These are phyloP conservation scores for Haliclona indistincta DNA, from an alignment of 37 sponge, comb jelly and placozoan genomes.

Conservation along the genomic window DNA sequence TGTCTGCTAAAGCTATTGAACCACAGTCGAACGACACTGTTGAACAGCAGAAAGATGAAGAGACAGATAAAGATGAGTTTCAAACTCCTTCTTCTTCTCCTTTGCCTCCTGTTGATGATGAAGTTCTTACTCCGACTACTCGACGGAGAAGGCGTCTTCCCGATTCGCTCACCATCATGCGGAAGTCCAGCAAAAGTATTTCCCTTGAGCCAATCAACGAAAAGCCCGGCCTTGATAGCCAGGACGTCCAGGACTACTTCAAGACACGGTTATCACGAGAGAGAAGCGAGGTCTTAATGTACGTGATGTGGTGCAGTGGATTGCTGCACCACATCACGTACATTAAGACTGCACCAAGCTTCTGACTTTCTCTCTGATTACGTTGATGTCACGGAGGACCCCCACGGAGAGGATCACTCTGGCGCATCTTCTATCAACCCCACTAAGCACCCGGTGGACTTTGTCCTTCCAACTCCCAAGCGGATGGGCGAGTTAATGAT, in stretches of 20 bases:
- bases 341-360: no score
- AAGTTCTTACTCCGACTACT: not conserved
- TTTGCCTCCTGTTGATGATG: not conserved
- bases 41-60: no score
- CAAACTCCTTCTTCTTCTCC: no score
- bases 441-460: conserved; percentile 1
- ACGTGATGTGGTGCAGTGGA: conserved; percentile 40
- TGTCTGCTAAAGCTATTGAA: no score
- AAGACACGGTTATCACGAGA: conserved; percentile 14
- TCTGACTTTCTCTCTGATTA: conserved; percentile 48
- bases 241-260: conserved; percentile 17
- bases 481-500: conserved; percentile 24
- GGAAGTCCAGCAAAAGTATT: not conserved
- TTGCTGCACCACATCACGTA: no score
- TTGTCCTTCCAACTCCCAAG: not conserved
- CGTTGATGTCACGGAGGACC: conserved; percentile 9
- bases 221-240: conserved; percentile 48
- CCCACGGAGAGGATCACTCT: not conserved
- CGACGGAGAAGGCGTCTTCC: not conserved
- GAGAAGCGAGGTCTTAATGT: conserved; percentile 36
- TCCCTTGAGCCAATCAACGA: not conserved
- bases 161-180: not conserved
- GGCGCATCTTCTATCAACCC: not conserved
- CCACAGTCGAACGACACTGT: no score
- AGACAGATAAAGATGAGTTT: no score